These are phyloP conservation scores for Perizoma flavofasciatum DNA, from an alignment of 2,888 invertebrate genomes.

Conservation along the genomic window DNA sequence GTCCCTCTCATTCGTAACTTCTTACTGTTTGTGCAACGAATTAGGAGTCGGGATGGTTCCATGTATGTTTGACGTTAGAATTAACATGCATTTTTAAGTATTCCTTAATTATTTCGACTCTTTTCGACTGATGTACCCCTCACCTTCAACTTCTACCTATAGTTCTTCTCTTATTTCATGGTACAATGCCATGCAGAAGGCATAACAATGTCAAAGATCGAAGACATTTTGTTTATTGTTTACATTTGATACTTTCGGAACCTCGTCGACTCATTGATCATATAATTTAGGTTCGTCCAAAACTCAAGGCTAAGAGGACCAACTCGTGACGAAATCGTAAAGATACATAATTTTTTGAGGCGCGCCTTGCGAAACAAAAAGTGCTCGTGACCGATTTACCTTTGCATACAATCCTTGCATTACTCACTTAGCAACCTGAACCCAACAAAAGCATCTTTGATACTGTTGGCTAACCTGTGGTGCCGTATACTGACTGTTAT, in stretches of 20 bases:
- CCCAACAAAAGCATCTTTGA: slow-evolving; percentile 23
- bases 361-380: slow-evolving; percentile 30
- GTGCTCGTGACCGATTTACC: slow-evolving; percentile 33
- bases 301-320: slow-evolving; percentile 18
- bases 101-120: slow-evolving; percentile 20
- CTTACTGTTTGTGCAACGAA: slow-evolving; percentile 56
- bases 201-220: too few species aligned
- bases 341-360: slow-evolving; percentile 28
- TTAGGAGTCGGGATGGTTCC: slow-evolving; percentile 57
- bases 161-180: too few species aligned
- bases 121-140: too few species aligned
- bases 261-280: slow-evolving; percentile 8
- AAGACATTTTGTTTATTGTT: too few species aligned
- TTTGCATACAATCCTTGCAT: slow-evolving; percentile 30
- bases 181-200: too few species aligned
- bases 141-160: too few species aligned
- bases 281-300: slow-evolving; percentile 7
- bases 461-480: slow-evolving; percentile 6
- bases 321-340: slow-evolving; percentile 23
- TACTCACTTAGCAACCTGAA: slow-evolving; percentile 39
- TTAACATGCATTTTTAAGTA: slow-evolving; percentile 52
- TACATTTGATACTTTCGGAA: slow-evolving; percentile 3
- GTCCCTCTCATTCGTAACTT: slow-evolving; percentile 52
- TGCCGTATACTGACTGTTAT: slow-evolving; percentile 7
- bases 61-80: slow-evolving; percentile 66